These are phyloP conservation scores for Drosophila mulleri DNA, from an alignment of 2,888 invertebrate genomes.

Conservation along the genomic window DNA sequence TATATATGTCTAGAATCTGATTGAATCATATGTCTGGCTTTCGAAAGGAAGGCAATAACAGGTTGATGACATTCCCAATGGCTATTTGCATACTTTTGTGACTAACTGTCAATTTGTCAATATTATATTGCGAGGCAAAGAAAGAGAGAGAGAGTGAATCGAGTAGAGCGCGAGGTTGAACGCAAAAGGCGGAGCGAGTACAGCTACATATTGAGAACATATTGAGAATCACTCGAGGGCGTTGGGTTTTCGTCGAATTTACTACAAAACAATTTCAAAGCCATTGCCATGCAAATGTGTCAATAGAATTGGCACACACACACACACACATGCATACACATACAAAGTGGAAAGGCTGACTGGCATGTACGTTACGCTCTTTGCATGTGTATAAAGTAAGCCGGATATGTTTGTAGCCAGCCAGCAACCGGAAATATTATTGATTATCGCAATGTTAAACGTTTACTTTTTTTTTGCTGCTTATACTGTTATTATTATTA, in stretches of 20 bases:
- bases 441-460: constrained; percentile 70
- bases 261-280: constrained; percentile 48
- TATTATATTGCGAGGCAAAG: background rate
- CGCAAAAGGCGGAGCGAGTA: background rate
- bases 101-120: constrained; percentile 25
- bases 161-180: background rate
- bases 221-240: constrained; percentile 54
- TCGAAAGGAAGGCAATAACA: background rate
- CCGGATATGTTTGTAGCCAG: constrained; percentile 29
- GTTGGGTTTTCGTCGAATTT: constrained; percentile 36
- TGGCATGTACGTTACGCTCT: constrained; percentile 26
- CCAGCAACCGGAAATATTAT: constrained; percentile 62
- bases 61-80: background rate
- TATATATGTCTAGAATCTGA: background rate
- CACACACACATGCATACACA: background rate
- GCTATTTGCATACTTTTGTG: constrained; percentile 14
- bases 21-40: constrained; percentile 5
- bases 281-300: constrained; percentile 64
- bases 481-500: constrained; percentile 45
- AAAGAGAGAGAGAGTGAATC: background rate
- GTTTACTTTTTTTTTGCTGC: constrained; percentile 31
- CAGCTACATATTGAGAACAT: constrained; percentile 9
- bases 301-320: constrained; percentile 57
- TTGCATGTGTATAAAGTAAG: constrained; percentile 2
- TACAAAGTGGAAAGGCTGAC: constrained; percentile 30